phyloP scores from a whole-genome alignment of 2,113 vertebrate genomes.

The Dermatemys mawii region DNA sequence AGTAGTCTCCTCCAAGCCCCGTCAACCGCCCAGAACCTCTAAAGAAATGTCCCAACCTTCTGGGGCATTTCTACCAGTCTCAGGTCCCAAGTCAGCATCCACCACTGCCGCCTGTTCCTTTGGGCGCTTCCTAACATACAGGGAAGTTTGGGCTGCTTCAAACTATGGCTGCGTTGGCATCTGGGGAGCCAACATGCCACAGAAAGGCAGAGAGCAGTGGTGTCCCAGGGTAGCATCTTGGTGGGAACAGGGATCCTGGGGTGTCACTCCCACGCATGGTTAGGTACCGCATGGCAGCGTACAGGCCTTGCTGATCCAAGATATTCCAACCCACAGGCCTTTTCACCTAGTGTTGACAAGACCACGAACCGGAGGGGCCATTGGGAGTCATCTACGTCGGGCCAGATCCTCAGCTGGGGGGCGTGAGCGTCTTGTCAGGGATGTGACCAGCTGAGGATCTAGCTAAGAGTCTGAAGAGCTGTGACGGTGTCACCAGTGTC shows the following conservation, averaged over 20 bases:
- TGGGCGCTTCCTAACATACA: background rate
- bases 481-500: background rate
- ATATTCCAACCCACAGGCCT: background rate
- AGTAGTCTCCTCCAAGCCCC: background rate
- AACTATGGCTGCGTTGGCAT: background rate
- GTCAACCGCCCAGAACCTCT: background rate
- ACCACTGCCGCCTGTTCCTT: background rate
- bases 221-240: background rate
- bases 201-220: background rate
- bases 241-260: background rate
- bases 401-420: background rate
- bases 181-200: background rate
- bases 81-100: background rate
- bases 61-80: background rate
- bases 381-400: background rate
- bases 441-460: background rate
- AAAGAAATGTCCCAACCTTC: background rate
- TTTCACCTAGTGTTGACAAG: accelerated
- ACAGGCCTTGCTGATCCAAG: background rate
- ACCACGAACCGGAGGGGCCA: too few species aligned
- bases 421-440: too few species aligned
- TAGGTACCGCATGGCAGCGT: background rate
- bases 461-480: background rate
- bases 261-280: background rate
- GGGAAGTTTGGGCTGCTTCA: background rate